phyloP scores from a whole-genome alignment of 2,113 vertebrate genomes.

The Camelus dromedarius region DNA sequence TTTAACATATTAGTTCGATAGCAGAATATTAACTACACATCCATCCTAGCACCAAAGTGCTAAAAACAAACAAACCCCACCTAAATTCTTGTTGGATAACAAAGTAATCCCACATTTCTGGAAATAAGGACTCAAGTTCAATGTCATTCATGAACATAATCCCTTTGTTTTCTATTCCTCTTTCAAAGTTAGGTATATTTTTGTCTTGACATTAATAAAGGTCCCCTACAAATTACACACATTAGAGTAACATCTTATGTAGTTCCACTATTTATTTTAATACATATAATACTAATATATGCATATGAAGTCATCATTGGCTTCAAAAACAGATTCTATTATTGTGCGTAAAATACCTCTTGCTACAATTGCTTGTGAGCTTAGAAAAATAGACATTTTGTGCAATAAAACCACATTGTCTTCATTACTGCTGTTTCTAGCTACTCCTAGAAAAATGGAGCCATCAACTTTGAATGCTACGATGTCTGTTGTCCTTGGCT shows the following conservation, averaged over 20 bases:
- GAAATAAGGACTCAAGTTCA: background rate
- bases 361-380: background rate
- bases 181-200: background rate
- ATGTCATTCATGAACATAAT: too few species aligned
- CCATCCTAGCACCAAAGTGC: background rate
- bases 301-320: background rate
- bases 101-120: background rate
- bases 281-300: background rate
- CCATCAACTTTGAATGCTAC: background rate
- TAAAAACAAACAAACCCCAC: background rate
- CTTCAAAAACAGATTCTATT: background rate
- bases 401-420: background rate
- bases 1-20: background rate
- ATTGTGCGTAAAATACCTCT: background rate
- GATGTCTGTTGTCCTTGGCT: background rate
- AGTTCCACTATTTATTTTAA: background rate
- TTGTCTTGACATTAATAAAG: background rate
- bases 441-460: background rate
- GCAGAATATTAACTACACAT: background rate
- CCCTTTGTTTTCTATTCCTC: background rate
- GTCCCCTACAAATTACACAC: background rate
- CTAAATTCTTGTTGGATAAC: background rate
- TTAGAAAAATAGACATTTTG: background rate
- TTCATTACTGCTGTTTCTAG: background rate
- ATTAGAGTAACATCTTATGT: background rate